Conservation (phyloP, 2,888 invertebrate genomes). For the Pristionchus japonicus region DNA sequence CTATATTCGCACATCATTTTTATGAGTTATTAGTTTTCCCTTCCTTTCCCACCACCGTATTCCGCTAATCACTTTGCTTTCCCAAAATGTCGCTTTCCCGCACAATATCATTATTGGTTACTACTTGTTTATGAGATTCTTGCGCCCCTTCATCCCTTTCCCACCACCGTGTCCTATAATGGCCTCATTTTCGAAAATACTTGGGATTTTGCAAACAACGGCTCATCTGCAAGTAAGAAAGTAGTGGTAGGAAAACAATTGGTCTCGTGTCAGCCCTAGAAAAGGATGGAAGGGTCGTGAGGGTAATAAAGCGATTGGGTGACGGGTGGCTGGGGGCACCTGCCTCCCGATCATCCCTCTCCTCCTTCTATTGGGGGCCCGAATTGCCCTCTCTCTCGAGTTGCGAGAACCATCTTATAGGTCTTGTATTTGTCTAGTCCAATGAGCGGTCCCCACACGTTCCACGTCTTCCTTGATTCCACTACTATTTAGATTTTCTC, state of each 20-base stretch:
- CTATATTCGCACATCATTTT: no score
- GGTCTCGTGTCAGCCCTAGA: neutral
- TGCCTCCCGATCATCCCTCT: neutral
- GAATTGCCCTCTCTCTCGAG: neutral
- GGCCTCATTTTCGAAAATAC: neutral
- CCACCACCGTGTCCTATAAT: neutral
- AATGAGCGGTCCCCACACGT: neutral
- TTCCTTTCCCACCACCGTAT: neutral
- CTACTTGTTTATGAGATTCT: neutral
- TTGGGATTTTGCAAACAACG: neutral
- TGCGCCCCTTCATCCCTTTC: neutral
- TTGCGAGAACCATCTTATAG: neutral
- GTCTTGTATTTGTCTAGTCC: no score
- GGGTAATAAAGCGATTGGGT: conserved; percentile 13
- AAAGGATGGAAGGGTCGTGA: neutral
- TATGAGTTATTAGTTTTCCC: neutral
- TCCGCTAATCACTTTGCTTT: neutral
- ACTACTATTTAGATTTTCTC: neutral
- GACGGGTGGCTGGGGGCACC: neutral
- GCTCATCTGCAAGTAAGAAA: neutral
- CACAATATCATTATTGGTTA: neutral
- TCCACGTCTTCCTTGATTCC: neutral
- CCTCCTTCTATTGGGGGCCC: neutral
- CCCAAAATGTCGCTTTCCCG: neutral
- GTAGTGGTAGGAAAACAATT: neutral